Conservation (phyloP, 2,797 vertebrate species). For the Smutsia temminckii region DNA sequence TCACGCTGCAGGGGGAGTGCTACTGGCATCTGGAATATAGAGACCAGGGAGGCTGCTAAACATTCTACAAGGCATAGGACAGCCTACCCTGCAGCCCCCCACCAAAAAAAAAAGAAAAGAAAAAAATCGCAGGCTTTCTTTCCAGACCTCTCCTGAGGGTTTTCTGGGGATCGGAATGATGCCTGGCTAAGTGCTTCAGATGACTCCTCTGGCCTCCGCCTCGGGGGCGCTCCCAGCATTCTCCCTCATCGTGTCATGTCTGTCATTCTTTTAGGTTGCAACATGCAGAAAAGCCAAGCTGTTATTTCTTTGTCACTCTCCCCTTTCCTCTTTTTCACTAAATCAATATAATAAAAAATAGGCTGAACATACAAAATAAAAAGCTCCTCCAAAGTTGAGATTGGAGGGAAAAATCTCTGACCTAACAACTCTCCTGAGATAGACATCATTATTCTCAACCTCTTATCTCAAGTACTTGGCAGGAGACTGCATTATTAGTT, state of each 20-base stretch:
- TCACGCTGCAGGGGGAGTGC: not conserved
- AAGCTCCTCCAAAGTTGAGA: not conserved
- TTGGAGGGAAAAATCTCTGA: not conserved
- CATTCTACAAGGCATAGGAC: not conserved
- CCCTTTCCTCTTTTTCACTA: not conserved
- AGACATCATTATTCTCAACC: not conserved
- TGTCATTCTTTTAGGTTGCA: not conserved
- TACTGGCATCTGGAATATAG: not conserved
- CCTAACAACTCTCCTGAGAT: not conserved
- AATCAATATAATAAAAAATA: conserved; percentile 31
- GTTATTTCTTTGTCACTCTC: not conserved
- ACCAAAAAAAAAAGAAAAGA: not conserved
- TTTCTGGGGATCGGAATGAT: not conserved
- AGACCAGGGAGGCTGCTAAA: not conserved
- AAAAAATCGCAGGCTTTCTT: not conserved
- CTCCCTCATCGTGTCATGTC: not conserved
- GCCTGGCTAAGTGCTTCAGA: not conserved
- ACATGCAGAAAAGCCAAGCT: not conserved
- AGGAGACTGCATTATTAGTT: not conserved
- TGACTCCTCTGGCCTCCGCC: not conserved
- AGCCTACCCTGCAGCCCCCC: not conserved
- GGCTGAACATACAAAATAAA: not conserved
- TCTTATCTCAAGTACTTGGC: not conserved
- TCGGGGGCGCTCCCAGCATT: not conserved
- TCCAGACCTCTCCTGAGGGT: not conserved